Conservation (phyloP, 1,140 invertebrate genomes). For the Ips nitidus region DNA sequence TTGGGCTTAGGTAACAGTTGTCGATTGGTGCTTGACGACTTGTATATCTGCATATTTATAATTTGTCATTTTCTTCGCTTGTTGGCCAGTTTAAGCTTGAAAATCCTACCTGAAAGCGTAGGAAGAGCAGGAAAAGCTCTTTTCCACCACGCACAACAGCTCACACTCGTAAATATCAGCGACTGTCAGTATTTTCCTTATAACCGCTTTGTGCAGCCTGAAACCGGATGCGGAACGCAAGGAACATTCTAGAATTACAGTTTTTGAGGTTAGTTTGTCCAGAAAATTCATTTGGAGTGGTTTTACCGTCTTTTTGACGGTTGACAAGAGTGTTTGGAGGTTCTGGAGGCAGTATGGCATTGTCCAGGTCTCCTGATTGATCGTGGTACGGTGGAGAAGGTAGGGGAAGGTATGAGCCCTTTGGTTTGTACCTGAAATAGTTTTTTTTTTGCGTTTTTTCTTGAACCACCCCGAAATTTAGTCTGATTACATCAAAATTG, state of each 20-base stretch:
- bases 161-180: slow-evolving; percentile 74
- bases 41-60: slow-evolving; percentile 50
- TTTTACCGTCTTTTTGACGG: slow-evolving; percentile 44
- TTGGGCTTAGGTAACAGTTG: slow-evolving; percentile 74
- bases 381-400: neutral
- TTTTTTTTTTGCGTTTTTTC: too few relatives aligned
- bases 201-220: slow-evolving; percentile 64
- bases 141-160: slow-evolving; percentile 68
- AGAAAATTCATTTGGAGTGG: slow-evolving; percentile 6
- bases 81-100: too few relatives aligned
- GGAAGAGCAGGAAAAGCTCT: slow-evolving; percentile 68
- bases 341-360: slow-evolving; percentile 39
- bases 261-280: neutral
- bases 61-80: neutral
- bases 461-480: neutral
- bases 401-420: neutral
- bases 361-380: slow-evolving; percentile 24
- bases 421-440: slow-evolving; percentile 1
- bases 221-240: slow-evolving; percentile 71
- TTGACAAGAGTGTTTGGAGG: slow-evolving; percentile 34
- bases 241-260: slow-evolving; percentile 65
- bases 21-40: slow-evolving; percentile 56
- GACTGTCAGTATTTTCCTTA: slow-evolving; percentile 64
- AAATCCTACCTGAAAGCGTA: slow-evolving; percentile 68
- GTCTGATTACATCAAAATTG: too few relatives aligned